A percentile compares a stretch with the other conserved stretches of the same genome.
Conservation (phyloP, 1,140 invertebrate species). For the Zaprionus gabonicus region DNA sequence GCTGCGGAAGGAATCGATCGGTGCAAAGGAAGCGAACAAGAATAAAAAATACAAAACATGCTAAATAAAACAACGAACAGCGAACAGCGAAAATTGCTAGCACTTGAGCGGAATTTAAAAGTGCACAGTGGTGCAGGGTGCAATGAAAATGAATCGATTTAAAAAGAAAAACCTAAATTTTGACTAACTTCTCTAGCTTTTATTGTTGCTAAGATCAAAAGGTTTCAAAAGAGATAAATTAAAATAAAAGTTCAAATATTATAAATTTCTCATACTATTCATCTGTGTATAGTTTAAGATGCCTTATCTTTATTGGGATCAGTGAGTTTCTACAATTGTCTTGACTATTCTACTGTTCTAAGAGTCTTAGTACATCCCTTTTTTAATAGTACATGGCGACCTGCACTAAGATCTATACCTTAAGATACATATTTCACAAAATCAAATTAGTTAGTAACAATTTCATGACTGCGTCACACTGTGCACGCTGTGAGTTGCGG, state of each 20-base stretch:
- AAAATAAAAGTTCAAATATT: no score
- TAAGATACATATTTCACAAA: no score
- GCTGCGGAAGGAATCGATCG: slow-evolving; percentile 59
- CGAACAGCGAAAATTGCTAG: slow-evolving; percentile 63
- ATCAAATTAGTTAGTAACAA: not conserved
- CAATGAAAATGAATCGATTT: not conserved
- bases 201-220: not conserved
- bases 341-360: no score
- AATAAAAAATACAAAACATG: slow-evolving; percentile 16
- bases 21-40: slow-evolving; percentile 46
- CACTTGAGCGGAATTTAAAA: slow-evolving; percentile 75
- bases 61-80: slow-evolving; percentile 26
- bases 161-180: not conserved
- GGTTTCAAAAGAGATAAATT: no score
- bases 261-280: no score
- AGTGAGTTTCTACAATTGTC: no score
- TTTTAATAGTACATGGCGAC: not conserved
- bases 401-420: not conserved
- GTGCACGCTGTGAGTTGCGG: slow-evolving; percentile 24
- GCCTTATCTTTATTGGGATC: no score
- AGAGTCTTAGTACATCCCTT: no score
- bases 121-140: slow-evolving; percentile 35
- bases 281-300: no score
- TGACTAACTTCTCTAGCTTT: not conserved
- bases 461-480: slow-evolving; percentile 11